These are phyloP conservation scores for Callinectes sapidus DNA, from an alignment of 2,888 invertebrate genomes.

Conservation along the genomic window DNA sequence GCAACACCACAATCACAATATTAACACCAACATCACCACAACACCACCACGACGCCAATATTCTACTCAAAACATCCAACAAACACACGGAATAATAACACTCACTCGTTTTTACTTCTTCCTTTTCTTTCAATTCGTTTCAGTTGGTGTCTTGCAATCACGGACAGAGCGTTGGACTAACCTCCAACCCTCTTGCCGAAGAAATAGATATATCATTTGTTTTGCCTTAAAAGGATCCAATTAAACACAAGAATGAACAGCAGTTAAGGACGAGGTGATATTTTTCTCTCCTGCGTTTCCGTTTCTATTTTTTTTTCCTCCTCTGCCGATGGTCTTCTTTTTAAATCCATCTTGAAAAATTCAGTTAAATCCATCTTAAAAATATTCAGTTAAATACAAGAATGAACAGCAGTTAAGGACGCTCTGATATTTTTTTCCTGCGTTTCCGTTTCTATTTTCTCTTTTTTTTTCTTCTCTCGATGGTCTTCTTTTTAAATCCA, in stretches of 20 bases:
- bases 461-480: neutral
- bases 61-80: neutral
- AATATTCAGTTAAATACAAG: neutral
- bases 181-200: neutral
- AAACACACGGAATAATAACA: neutral
- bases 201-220: neutral
- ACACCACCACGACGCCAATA: neutral
- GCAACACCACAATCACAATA: neutral
- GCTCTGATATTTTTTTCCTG: neutral
- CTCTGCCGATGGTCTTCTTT: neutral
- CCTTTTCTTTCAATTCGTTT: neutral
- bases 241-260: neutral
- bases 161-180: neutral
- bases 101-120: neutral
- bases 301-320: neutral
- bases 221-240: neutral
- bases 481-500: neutral
- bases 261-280: neutral
- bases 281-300: neutral
- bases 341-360: neutral
- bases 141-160: neutral
- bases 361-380: too few species aligned
- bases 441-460: neutral
- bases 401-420: neutral
- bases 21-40: too few species aligned